A percentile compares a stretch with the other conserved stretches of the same genome.
phyloP scores from a whole-genome alignment of 2,113 vertebrate genomes.

The Pseudois nayaur region DNA sequence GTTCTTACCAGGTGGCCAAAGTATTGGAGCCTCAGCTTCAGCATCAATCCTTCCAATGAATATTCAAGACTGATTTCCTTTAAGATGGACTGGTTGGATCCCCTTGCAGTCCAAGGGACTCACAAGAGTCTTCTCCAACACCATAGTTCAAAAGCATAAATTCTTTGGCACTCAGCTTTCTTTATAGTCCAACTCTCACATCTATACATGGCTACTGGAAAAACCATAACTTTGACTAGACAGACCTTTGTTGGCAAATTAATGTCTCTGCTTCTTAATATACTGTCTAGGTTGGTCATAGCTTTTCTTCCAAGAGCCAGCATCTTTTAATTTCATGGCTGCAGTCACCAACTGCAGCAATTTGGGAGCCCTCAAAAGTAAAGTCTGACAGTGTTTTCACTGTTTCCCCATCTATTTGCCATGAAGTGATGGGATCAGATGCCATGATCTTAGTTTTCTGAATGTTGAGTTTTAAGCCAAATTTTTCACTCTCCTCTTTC shows the following conservation, averaged over 20 bases:
- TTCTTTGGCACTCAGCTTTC: not conserved
- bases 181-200: not conserved
- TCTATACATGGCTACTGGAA: not conserved
- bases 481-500: not conserved
- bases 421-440: not conserved
- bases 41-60: not conserved
- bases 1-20: not conserved
- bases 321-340: not conserved
- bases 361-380: not conserved
- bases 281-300: not conserved
- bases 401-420: not conserved
- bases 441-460: not conserved
- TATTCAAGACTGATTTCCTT: not conserved
- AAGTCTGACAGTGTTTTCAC: not conserved
- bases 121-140: not conserved
- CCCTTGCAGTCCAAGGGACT: not conserved
- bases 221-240: not conserved
- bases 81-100: not conserved
- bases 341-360: not conserved
- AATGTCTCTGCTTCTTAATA: not conserved
- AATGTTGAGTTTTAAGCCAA: not conserved
- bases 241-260: not conserved
- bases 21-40: not conserved
- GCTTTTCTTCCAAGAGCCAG: not conserved
- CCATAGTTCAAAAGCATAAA: not conserved